These are phyloP conservation scores for Amia ocellicauda DNA, from an alignment of 2,113 vertebrate species.

Conservation along the genomic window DNA sequence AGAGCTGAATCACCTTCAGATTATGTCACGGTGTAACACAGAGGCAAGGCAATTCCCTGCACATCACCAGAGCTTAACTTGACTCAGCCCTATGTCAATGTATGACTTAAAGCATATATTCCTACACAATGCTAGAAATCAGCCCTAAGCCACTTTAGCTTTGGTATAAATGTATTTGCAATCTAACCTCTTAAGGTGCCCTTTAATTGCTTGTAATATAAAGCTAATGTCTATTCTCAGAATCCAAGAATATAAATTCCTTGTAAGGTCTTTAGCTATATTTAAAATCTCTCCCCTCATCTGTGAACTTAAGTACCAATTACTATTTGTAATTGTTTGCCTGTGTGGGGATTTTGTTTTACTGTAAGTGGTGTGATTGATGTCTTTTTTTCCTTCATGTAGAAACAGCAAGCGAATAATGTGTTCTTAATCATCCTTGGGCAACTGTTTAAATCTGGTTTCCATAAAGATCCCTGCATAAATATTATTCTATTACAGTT, in stretches of 20 bases:
- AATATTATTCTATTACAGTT: not conserved
- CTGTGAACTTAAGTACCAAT: not conserved
- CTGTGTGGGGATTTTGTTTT: not conserved
- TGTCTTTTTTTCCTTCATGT: not conserved
- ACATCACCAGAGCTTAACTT: constrained; percentile 13
- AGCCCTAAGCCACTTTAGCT: not conserved
- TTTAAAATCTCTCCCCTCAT: not conserved
- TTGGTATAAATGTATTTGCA: constrained; percentile 16
- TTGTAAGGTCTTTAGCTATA: constrained; percentile 27
- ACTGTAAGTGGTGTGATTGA: not conserved
- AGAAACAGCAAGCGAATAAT: not conserved
- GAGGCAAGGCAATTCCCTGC: constrained; percentile 8
- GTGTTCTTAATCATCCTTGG: too few species aligned
- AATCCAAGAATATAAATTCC: constrained; percentile 23
- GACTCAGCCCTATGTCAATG: constrained; percentile 21
- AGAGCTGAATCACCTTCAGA: constrained; percentile 28
- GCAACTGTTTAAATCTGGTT: not conserved
- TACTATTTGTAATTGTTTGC: not conserved
- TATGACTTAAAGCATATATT: constrained; percentile 24
- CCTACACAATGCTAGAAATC: constrained; percentile 15
- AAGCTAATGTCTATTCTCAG: not conserved
- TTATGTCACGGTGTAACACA: constrained; percentile 5
- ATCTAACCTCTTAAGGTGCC: constrained; percentile 10
- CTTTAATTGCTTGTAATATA: constrained; percentile 18
- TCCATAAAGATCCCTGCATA: not conserved